Conservation (phyloP, 2,113 vertebrate genomes). For the Rutilus rutilus region DNA sequence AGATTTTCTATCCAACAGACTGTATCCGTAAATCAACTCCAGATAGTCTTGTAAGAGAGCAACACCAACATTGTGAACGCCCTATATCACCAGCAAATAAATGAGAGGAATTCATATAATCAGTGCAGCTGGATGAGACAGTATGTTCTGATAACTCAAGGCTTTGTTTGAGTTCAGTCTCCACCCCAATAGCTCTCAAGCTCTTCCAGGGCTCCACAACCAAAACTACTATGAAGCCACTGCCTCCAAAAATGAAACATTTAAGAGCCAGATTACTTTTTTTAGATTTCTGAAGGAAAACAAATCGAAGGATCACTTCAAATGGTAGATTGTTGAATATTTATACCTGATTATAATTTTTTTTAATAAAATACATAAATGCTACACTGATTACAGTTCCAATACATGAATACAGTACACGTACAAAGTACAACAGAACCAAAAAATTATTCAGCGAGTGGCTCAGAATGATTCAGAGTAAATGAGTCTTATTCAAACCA, state of each 20-base stretch:
- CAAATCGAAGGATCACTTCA: background rate
- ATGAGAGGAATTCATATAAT: constrained; percentile 41
- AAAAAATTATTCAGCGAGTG: background rate
- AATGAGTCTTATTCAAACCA: background rate
- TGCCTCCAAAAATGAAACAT: background rate
- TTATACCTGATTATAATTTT: background rate
- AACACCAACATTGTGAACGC: constrained; percentile 40
- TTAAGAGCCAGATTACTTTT: background rate
- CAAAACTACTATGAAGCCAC: background rate
- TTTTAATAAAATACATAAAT: background rate
- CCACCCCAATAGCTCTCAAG: constrained; percentile 24
- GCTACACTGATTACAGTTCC: no score
- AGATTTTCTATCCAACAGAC: constrained; percentile 40
- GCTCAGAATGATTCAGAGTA: background rate
- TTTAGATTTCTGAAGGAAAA: constrained; percentile 1
- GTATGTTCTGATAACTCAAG: constrained; percentile 44
- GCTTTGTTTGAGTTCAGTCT: constrained; percentile 43
- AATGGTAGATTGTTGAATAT: background rate
- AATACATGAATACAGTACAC: no score
- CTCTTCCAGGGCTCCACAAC: background rate
- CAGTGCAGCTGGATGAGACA: constrained; percentile 28
- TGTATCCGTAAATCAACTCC: constrained; percentile 47
- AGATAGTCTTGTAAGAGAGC: constrained; percentile 37
- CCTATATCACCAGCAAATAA: constrained; percentile 48
- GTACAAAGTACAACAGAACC: background rate